Percentiles rank a stretch among this genome's conserved stretches.
Evolutionary conservation across 2,113 vertebrate species (phyloP).

Genomic region (Gallinago paraguaiae): DNA sequence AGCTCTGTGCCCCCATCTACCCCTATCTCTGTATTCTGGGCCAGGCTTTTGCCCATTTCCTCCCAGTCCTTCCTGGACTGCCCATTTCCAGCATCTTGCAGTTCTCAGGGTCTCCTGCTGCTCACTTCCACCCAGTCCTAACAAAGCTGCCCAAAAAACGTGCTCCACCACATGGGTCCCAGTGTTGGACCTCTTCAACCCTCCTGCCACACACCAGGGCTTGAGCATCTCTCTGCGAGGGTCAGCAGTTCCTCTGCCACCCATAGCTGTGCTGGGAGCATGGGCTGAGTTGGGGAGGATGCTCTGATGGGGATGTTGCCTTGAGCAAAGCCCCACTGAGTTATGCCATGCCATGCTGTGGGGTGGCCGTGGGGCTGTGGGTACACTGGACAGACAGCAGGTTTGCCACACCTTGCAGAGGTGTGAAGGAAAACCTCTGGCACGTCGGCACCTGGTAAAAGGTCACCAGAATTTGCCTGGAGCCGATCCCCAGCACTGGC

Average conservation of each 20-base stretch:
- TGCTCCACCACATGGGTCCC: fast-evolving
- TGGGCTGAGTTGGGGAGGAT: neutral
- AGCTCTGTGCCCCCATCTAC: neutral
- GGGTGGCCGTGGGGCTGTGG: neutral
- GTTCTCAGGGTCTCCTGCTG: neutral
- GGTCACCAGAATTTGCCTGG: constrained; percentile 20
- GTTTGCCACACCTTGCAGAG: neutral
- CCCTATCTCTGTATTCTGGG: neutral
- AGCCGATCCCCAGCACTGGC: neutral
- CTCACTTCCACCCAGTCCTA: neutral
- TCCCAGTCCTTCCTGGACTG: neutral
- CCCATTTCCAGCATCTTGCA: neutral
- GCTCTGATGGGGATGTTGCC: neutral
- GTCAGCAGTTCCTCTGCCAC: neutral
- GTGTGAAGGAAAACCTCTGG: constrained; percentile 28
- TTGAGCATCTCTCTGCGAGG: neutral
- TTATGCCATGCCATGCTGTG: neutral
- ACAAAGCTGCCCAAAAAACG: neutral
- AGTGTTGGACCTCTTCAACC: neutral
- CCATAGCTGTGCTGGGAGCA: neutral
- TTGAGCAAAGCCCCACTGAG: neutral
- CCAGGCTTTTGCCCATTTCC: neutral
- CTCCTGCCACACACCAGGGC: neutral
- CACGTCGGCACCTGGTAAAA: constrained; percentile 20
- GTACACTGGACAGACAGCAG: neutral